Conservation (phyloP, 2,113 vertebrate genomes). For the Rhinopomastus cyanomelas region DNA sequence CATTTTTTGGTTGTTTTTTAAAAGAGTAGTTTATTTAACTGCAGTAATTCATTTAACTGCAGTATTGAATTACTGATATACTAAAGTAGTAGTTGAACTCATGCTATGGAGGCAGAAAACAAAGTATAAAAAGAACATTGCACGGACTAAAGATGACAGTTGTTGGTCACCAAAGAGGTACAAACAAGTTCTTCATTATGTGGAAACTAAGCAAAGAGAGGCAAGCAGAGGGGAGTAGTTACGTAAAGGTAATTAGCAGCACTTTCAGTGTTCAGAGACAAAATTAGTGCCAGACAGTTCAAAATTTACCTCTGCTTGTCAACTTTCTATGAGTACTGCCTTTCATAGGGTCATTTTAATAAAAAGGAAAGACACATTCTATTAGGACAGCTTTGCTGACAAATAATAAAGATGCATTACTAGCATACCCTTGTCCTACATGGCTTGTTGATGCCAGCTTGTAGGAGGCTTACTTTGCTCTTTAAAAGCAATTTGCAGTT, state of each 20-base stretch:
- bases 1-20: background rate
- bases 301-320: constrained; percentile 53
- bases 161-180: background rate
- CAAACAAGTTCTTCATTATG: background rate
- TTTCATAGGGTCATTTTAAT: constrained; percentile 76
- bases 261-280: constrained; percentile 29
- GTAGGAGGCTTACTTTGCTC: constrained; percentile 61
- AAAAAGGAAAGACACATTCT: constrained; percentile 74
- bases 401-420: constrained; percentile 80
- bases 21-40: background rate
- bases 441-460: constrained; percentile 65
- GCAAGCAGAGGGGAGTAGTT: background rate
- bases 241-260: background rate
- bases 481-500: constrained; percentile 73
- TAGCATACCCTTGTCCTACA: constrained; percentile 49
- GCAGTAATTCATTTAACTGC: constrained; percentile 17
- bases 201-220: constrained; percentile 8
- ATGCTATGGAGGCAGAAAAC: background rate
- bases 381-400: constrained; percentile 75
- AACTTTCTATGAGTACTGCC: constrained; percentile 53
- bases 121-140: background rate
- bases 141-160: background rate
- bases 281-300: constrained; percentile 59
- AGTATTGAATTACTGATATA: constrained; percentile 10
- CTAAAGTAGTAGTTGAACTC: background rate